Percentiles rank a stretch among this genome's conserved stretches.
Conservation (phyloP, 2,113 vertebrate genomes). For the Daphoenositta chrysoptera region DNA sequence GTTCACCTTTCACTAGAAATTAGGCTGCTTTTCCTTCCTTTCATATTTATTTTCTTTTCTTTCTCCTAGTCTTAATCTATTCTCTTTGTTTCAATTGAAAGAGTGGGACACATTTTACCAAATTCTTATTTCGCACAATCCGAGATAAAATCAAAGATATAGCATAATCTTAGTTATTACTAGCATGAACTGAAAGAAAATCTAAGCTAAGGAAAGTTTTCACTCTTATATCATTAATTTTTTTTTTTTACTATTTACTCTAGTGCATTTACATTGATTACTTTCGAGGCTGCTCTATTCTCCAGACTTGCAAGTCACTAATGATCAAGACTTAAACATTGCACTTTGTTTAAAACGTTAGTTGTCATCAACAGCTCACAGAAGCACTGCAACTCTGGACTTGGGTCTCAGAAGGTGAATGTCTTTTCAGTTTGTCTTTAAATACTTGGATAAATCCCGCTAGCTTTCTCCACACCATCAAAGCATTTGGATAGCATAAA, state of each 20-base stretch:
- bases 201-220: neutral
- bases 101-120: neutral
- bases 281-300: neutral
- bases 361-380: neutral
- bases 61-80: neutral
- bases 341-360: neutral
- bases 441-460: constrained; percentile 57
- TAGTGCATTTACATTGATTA: neutral
- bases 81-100: neutral
- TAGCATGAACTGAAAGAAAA: neutral
- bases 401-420: constrained; percentile 54
- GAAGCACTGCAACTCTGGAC: constrained; percentile 3
- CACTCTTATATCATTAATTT: neutral
- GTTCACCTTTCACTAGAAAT: neutral
- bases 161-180: neutral
- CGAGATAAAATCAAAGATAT: neutral
- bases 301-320: neutral
- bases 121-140: neutral
- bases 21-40: accelerated
- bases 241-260: neutral
- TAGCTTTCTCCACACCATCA: constrained; percentile 48
- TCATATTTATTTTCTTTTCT: neutral
- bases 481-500: constrained; percentile 68
- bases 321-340: neutral
- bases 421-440: constrained; percentile 50